These are phyloP conservation scores for Zaprionus lineosus DNA, from an alignment of 2,888 invertebrate genomes.

Conservation along the genomic window DNA sequence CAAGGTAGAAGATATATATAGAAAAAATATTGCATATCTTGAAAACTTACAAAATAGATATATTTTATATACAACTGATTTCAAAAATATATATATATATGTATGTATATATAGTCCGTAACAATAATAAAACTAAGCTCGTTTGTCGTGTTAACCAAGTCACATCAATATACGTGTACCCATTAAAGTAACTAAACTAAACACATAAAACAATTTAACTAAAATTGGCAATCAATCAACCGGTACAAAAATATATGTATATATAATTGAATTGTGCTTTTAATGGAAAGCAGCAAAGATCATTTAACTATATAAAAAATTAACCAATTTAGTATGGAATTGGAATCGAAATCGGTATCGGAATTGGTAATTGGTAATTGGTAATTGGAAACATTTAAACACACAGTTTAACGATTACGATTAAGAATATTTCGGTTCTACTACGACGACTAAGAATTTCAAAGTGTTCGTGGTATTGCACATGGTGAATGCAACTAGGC, in stretches of 20 bases:
- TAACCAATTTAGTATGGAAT: constrained; percentile 39
- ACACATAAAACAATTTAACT: constrained; percentile 72
- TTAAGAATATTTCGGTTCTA: constrained; percentile 4
- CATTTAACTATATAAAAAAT: constrained; percentile 60
- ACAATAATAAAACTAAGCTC: constrained; percentile 66
- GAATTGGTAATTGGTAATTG: no score
- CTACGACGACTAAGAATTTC: constrained; percentile 34
- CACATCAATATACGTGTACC: constrained; percentile 48
- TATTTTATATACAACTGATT: constrained; percentile 70
- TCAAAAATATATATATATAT: constrained; percentile 38
- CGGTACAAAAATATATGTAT: constrained; percentile 61
- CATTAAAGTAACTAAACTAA: constrained; percentile 43
- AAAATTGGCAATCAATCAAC: constrained; percentile 65
- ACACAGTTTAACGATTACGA: constrained; percentile 21
- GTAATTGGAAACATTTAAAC: constrained; percentile 41
- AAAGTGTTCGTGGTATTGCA: constrained; percentile 58
- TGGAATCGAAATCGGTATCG: no score
- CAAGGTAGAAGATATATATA: constrained; percentile 30
- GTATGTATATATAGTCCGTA: constrained; percentile 55
- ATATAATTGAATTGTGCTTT: constrained; percentile 39
- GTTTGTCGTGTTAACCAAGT: constrained; percentile 53
- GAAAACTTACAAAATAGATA: constrained; percentile 45
- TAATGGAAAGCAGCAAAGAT: constrained; percentile 55
- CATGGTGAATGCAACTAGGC: constrained; percentile 54
- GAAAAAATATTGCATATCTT: constrained; percentile 55